Base-by-base conservation (phyloP, 2,888 invertebrate species). In the Copidosoma aretas region DNA sequence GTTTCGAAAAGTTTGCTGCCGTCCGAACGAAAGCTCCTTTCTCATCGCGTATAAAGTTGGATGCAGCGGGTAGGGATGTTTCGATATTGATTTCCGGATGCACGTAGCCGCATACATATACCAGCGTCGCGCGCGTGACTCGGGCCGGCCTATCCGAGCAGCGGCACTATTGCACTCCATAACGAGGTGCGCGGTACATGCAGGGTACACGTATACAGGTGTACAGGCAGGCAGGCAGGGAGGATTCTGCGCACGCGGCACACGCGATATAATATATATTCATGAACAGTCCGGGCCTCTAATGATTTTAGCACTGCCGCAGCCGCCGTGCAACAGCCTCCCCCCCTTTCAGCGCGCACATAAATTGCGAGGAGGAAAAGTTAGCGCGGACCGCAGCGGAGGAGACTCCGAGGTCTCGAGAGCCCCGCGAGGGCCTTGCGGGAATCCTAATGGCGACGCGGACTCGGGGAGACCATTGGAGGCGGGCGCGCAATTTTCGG, bases 391-490 rank as follows among this genome's bases (percentile, higher is more conserved):
- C 21, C 19, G 59, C 15, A 52, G 32, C 32, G 22, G 62, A 63
- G 56, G 49, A 52, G 57, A 41, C 52, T 25, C 60, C 60, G 43
- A 24, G 24, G 60, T 52, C 58, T 62, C 58, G 57, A 54, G 53
- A 60, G 60, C 12, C 19, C 52, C 8, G 70, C 56, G 19, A 19
- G 74, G 78, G 79, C 80, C 82, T 80, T 80, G 81, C 74, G 81
- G 81, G 82, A 82, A 82, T 81, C 81, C 80, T 82, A 82, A 82
- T 82, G 79, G 80, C 74, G 78, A 52, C 53, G 39, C 3, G n/a
- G n/a, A 52, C 12, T 24, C 51, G 77, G 77, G 73, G 78, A 68
- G 64, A 77, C 81, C 80, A 82, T 81, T 81, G 81, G 81, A 80
- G 75, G 75, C 77, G 78, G 77, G 75, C 75, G 73, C 73, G 60